Conservation (phyloP, 1,140 invertebrate species). For the Calosoma granatense region DNA sequence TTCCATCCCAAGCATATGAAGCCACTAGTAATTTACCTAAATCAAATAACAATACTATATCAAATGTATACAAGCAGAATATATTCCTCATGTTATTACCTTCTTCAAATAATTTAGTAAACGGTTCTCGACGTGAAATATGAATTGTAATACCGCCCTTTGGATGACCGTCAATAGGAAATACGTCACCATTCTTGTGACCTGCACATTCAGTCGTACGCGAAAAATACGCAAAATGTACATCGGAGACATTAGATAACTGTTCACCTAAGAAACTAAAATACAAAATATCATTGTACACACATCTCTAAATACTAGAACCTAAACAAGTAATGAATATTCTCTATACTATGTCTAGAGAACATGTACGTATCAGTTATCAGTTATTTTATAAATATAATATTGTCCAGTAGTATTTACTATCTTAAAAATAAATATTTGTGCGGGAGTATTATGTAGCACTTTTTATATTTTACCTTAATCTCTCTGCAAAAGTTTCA, state of each 20-base stretch:
- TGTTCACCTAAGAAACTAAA: slow-evolving; percentile 16
- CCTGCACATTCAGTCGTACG: slow-evolving; percentile 18
- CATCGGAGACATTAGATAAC: slow-evolving; percentile 35
- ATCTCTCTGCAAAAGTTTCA: slow-evolving; percentile 35
- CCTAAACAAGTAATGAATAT: too few relatives aligned
- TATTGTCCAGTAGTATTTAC: too few relatives aligned
- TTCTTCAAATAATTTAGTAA: slow-evolving; percentile 30
- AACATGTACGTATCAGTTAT: too few relatives aligned
- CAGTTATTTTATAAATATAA: too few relatives aligned
- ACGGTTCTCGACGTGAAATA: slow-evolving; percentile 35
- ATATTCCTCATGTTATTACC: slow-evolving; percentile 14
- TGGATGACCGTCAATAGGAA: slow-evolving; percentile 21
- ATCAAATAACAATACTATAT: slow-evolving; percentile 22
- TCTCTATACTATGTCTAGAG: too few relatives aligned
- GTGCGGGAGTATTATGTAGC: too few relatives aligned
- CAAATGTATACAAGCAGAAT: not conserved
- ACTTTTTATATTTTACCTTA: too few relatives aligned
- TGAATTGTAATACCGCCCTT: slow-evolving; percentile 36
- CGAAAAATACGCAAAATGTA: slow-evolving; percentile 37
- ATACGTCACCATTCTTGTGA: slow-evolving; percentile 18
- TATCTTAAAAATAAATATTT: too few relatives aligned
- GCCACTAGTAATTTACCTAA: slow-evolving; percentile 46
- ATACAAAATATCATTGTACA: too few relatives aligned
- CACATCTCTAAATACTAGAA: too few relatives aligned
- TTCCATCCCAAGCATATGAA: slow-evolving; percentile 58